phyloP scores from a whole-genome alignment of 2,888 invertebrate species.

The Pseudolycoriella hygida region DNA sequence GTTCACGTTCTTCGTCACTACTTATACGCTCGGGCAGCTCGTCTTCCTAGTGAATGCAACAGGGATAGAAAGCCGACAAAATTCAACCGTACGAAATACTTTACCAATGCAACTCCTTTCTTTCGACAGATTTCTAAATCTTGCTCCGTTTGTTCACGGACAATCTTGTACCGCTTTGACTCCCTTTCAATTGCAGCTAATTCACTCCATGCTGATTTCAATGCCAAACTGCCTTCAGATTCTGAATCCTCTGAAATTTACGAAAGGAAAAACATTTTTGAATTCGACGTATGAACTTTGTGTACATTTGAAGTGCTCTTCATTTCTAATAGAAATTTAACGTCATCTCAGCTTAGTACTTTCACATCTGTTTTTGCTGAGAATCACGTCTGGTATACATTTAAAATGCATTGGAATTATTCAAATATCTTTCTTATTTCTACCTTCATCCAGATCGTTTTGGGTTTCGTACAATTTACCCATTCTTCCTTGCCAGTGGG shows the following conservation, averaged over 20 bases:
- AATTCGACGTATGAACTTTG: too few species aligned
- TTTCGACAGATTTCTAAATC: slow-evolving; percentile 66
- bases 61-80: too few species aligned
- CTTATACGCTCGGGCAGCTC: slow-evolving; percentile 71
- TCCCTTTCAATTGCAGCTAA: slow-evolving; percentile 71
- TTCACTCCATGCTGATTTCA: slow-evolving; percentile 71
- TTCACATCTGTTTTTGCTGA: too few species aligned
- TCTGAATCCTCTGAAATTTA: slow-evolving; percentile 18
- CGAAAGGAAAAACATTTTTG: slow-evolving; percentile 1
- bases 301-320: too few species aligned
- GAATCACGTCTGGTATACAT: too few species aligned
- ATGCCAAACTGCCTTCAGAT: slow-evolving; percentile 28
- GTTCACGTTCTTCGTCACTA: slow-evolving; percentile 79
- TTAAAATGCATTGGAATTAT: too few species aligned
- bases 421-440: background rate
- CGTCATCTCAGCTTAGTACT: too few species aligned
- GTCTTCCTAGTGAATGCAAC: too few species aligned
- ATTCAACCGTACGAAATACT: too few species aligned
- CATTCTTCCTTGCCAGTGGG: slow-evolving; percentile 72
- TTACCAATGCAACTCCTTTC: slow-evolving; percentile 47
- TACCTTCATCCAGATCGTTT: slow-evolving; percentile 4
- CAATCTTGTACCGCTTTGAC: slow-evolving; percentile 59
- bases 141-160: slow-evolving; percentile 58
- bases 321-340: too few species aligned
- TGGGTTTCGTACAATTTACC: slow-evolving; percentile 36